Conservation (phyloP, 92 coral and sea anemone genomes). For the Diadumene lineata region DNA sequence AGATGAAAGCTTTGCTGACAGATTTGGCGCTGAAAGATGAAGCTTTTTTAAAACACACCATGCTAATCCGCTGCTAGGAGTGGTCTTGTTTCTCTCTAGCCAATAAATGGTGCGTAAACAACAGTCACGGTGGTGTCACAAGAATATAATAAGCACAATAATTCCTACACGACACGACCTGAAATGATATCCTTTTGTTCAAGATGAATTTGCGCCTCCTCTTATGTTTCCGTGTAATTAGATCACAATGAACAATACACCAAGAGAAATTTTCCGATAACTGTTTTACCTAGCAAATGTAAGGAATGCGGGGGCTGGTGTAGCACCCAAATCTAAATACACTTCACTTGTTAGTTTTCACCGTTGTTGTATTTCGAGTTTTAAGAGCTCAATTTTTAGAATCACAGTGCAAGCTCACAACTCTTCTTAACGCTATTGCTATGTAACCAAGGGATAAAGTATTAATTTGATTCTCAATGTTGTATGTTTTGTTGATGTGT, state of each 20-base stretch:
- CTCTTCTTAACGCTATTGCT: slow-evolving; percentile 58
- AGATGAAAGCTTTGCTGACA: slow-evolving; percentile 30
- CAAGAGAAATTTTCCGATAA: background rate
- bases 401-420: slow-evolving; percentile 38
- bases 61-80: slow-evolving; percentile 29
- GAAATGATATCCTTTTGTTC: slow-evolving; percentile 75
- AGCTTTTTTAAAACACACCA: slow-evolving; percentile 29
- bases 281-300: background rate
- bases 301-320: background rate
- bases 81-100: slow-evolving; percentile 40
- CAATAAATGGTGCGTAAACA: slow-evolving; percentile 88
- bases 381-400: slow-evolving; percentile 88
- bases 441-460: slow-evolving; percentile 6
- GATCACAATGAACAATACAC: slow-evolving; percentile 30
- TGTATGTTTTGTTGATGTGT: background rate
- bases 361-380: slow-evolving; percentile 71
- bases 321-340: background rate
- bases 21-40: slow-evolving; percentile 49
- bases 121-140: slow-evolving; percentile 62
- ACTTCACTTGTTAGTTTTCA: background rate
- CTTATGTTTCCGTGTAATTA: slow-evolving; percentile 53
- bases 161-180: slow-evolving; percentile 62
- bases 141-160: slow-evolving; percentile 80
- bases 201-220: slow-evolving; percentile 47
- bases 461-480: background rate